Evolutionary conservation across 2,113 vertebrate genomes (phyloP), one percentile per base, ranked within the genome.

Genomic region (Siphamia tubifer): DNA sequence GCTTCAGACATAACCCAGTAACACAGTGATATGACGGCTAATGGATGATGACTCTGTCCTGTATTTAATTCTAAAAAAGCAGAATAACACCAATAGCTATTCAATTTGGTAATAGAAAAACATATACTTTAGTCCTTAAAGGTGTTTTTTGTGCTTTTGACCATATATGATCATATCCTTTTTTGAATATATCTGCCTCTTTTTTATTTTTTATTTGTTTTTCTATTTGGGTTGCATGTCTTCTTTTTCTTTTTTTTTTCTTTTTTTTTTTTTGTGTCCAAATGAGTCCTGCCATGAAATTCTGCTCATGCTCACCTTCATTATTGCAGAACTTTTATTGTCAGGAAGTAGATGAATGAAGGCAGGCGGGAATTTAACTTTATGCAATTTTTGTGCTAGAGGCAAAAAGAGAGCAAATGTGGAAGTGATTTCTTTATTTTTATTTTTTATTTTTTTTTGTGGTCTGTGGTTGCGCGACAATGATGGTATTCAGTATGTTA

Each of bases 61-160:
- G n/a, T n/a, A n/a, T 31, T 64, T 68, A 49, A 58, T 43, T 58
- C 68, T n/a, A n/a, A n/a, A 68, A 68, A 68, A 64, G 57, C 48
- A 7, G 57, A 64, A 60, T 36, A 32, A 61, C 58, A 63, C 67
- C 71, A 80, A 77, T 77, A 30, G 61, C 77, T 25, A 19, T 49
- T 63, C 69, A 56, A 74, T 74, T 70, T 63, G 54, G 77, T 75
- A 68, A 77, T 42, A 70, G 25, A 17, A 52, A 48, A 39, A 30
- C 63, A 57, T 72, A 60, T 69, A 42, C 64, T 32, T 63, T 43
- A 63, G 54, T 13, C 76, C 27, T 25, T 62, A 65, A 56, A 71
- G 64, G 56, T 76, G 63, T n/a, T n/a, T n/a, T 83, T 21, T 67
- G 31, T 47, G 74, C 82, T 79, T 84, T 65, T 83, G 56, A 67